Evolutionary conservation across 2,888 invertebrate genomes (phyloP).

Genomic region (Lycia hirtaria): DNA sequence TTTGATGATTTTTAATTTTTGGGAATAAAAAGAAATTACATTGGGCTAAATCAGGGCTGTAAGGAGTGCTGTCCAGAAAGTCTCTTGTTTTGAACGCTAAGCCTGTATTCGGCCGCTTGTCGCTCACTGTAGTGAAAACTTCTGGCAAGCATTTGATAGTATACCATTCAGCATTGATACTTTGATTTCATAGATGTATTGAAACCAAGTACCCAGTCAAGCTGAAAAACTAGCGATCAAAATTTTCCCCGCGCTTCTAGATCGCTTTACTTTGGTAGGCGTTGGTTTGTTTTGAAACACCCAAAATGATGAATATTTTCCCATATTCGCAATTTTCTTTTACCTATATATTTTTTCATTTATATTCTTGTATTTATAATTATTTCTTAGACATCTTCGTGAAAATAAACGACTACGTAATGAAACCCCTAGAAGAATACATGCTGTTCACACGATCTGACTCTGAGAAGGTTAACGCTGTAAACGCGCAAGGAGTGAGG

Average conservation of each 20-base stretch:
- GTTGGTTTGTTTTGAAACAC: background rate
- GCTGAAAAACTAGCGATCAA: slow-evolving; percentile 13
- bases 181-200: slow-evolving; percentile 28
- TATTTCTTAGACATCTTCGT: slow-evolving; percentile 91
- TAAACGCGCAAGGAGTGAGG: slow-evolving; percentile 93
- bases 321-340: too few relatives aligned
- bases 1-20: too few relatives aligned
- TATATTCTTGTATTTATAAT: too few relatives aligned
- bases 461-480: slow-evolving; percentile 94
- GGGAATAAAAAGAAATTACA: background rate
- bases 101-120: background rate
- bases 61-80: background rate
- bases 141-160: background rate
- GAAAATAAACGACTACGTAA: slow-evolving; percentile 91
- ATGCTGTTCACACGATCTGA: slow-evolving; percentile 95
- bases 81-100: background rate
- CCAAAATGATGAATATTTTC: too few relatives aligned
- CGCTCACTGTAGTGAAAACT: background rate
- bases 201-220: slow-evolving; percentile 2
- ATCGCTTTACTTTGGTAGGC: slow-evolving; percentile 7
- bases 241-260: slow-evolving; percentile 18
- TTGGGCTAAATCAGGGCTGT: background rate
- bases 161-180: background rate
- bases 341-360: too few relatives aligned
- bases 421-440: slow-evolving; percentile 96